phyloP scores from a whole-genome alignment of 2,888 invertebrate species.

The Dryobota labecula region DNA sequence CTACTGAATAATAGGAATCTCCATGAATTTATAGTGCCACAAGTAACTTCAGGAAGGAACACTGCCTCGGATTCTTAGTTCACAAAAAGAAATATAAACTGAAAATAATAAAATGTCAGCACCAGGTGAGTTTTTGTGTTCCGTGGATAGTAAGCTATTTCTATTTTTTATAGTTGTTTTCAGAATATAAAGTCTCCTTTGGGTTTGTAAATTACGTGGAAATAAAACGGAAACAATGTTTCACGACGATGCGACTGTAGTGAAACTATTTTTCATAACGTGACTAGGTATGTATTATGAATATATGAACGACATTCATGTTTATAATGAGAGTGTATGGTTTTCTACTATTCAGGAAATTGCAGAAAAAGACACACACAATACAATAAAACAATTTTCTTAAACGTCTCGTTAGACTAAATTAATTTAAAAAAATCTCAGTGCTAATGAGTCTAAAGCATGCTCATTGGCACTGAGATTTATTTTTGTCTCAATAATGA shows the following conservation, averaged over 20 bases:
- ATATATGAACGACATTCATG: constrained; percentile 7
- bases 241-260: constrained; percentile 11
- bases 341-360: background rate
- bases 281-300: constrained; percentile 29
- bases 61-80: constrained; percentile 69
- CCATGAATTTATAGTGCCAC: constrained; percentile 77
- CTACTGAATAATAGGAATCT: constrained; percentile 66
- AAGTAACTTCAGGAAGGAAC: constrained; percentile 76
- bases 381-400: background rate
- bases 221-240: constrained; percentile 44
- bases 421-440: too few species aligned
- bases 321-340: background rate
- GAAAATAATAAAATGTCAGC: constrained; percentile 66
- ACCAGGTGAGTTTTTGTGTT: constrained; percentile 62
- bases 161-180: constrained; percentile 30
- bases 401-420: background rate
- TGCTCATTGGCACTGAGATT: background rate
- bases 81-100: constrained; percentile 70
- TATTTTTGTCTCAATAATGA: background rate
- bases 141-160: constrained; percentile 37
- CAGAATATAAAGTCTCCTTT: constrained; percentile 12
- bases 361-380: background rate
- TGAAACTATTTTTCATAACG: constrained; percentile 29
- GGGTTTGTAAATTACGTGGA: constrained; percentile 14
- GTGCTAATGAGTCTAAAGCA: too few species aligned